Base-by-base conservation (phyloP, 2,113 vertebrate genomes). In the Aythya baeri region DNA sequence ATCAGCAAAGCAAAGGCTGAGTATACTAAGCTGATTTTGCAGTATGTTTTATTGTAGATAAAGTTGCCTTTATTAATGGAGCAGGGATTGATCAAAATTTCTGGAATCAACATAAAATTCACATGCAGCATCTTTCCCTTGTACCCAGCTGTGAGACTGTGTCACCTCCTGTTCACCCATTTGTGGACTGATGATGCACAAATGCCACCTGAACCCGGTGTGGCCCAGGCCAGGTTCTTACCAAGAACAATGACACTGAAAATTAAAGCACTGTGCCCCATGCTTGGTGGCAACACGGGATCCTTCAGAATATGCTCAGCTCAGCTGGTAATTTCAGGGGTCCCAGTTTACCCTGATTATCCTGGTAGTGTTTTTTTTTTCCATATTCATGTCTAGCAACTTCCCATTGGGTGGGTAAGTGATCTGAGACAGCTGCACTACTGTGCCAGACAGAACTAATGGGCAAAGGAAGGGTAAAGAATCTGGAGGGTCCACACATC, bases 141-240 rank as follows among this genome's bases (percentile, higher is more conserved):
- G 1, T 26, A 57, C 9, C 5, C 32, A 34, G 54, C 2, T 3
- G 0, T 17, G 25, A 62, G 44, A 8, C 17, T 13, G 1, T 36
- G 6, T 83, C 74, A 68, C 70, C 66, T 65, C 18, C 9, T 10
- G 12, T 54, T 71, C 54, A 46, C 29, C 11, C 6, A 2, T n/a
- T 62, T 44, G 9, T 44, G 65, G 17, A n/a, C 67, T 20, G 44
- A 63, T 62, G 79, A 23, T 80, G 62, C 75, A 79, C 31, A 91
- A 76, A 21, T 74, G 34, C 26, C 26, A 8, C 15, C 32, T 81
- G 38, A 72, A 18, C 34, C 29, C 57, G 14, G 31, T 58, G 11
- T 66, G 68, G 52, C n/a, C 20, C 32, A 41, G 63, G n/a, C 21
- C 29, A 41, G 20, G 29, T 76, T 68, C 32, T 34, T 49, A 25